A percentile compares a stretch with the other conserved stretches of the same genome.
Evolutionary conservation across 2,888 invertebrate species (phyloP).

Genomic region (Panopea generosa): DNA sequence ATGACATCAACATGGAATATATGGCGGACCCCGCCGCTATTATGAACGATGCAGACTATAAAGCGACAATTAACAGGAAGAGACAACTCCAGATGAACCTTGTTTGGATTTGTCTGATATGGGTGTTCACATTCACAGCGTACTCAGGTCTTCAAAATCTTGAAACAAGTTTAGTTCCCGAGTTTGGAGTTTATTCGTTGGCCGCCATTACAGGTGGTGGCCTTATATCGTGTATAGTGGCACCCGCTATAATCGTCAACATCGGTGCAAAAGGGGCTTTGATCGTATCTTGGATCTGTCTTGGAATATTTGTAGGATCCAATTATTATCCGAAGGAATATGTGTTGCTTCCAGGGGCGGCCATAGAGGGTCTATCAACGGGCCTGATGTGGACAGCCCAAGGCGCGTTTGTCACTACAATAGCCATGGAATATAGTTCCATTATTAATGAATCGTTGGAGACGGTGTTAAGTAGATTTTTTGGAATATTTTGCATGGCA

Average conservation of each 20-base stretch:
- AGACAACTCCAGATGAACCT: slow-evolving; percentile 49
- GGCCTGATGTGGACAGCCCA: slow-evolving; percentile 75
- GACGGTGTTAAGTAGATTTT: slow-evolving; percentile 64
- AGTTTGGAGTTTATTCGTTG: slow-evolving; percentile 68
- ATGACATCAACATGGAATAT: slow-evolving; percentile 30
- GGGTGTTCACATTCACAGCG: slow-evolving; percentile 72
- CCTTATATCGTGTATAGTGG: slow-evolving; percentile 68
- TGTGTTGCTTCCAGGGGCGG: slow-evolving; percentile 65
- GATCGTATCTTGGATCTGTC: slow-evolving; percentile 65
- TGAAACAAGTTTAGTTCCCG: slow-evolving; percentile 66
- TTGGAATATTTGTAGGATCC: slow-evolving; percentile 66
- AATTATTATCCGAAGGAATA: slow-evolving; percentile 70
- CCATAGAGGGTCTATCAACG: slow-evolving; percentile 66
- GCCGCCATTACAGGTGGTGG: slow-evolving; percentile 72
- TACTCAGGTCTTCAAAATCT: slow-evolving; percentile 71
- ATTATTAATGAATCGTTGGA: slow-evolving; percentile 63
- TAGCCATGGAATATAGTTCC: slow-evolving; percentile 62
- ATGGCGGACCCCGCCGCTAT: slow-evolving; percentile 38
- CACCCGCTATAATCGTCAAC: slow-evolving; percentile 66
- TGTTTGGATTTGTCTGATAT: slow-evolving; percentile 62
- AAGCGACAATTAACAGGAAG: slow-evolving; percentile 38
- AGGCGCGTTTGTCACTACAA: slow-evolving; percentile 69
- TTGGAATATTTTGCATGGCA: slow-evolving; percentile 72
- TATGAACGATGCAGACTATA: slow-evolving; percentile 32
- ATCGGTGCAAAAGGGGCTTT: slow-evolving; percentile 69